A percentile compares a stretch with the other conserved stretches of the same genome.
These are phyloP conservation scores for Episyrphus balteatus DNA, from an alignment of 1,140 invertebrate genomes.

Conservation along the genomic window DNA sequence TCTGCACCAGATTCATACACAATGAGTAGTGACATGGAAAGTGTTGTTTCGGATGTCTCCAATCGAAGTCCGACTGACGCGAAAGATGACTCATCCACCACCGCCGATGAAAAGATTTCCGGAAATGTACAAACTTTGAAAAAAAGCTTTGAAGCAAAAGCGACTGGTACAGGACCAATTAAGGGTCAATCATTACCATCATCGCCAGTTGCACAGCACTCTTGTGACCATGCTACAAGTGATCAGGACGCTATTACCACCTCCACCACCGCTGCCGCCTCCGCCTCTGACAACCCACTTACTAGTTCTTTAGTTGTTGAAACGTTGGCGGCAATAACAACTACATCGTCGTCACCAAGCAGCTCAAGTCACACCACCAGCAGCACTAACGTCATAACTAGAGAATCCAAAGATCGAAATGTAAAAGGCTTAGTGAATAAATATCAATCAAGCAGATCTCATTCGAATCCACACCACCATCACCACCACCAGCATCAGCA, in stretches of 20 bases:
- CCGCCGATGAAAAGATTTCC: constrained; percentile 36
- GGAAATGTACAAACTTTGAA: constrained; percentile 72
- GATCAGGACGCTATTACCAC: constrained; percentile 1
- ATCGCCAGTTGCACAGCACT: constrained; percentile 31
- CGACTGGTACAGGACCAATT: constrained; percentile 30
- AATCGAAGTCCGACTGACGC: constrained; percentile 3
- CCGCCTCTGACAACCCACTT: not conserved
- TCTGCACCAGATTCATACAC: constrained; percentile 14
- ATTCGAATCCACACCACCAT: constrained; percentile 7
- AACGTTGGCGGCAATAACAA: constrained; percentile 15
- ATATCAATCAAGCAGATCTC: constrained; percentile 45
- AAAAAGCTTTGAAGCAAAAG: constrained; percentile 76
- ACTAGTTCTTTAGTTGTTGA: not conserved
- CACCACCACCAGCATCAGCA: constrained; percentile 8
- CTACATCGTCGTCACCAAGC: constrained; percentile 21
- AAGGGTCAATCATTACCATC: constrained; percentile 32
- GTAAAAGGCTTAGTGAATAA: constrained; percentile 62
- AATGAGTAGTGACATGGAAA: constrained; percentile 8
- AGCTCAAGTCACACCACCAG: constrained; percentile 28
- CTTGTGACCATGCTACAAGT: too few relatives aligned
- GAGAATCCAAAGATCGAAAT: constrained; percentile 48
- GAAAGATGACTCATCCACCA: constrained; percentile 3
- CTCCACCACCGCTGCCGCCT: not conserved
- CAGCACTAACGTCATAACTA: constrained; percentile 10
- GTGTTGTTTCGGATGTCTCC: constrained; percentile 13